phyloP scores from a whole-genome alignment of 2,113 vertebrate genomes.

The Illadopsis cleaveri region DNA sequence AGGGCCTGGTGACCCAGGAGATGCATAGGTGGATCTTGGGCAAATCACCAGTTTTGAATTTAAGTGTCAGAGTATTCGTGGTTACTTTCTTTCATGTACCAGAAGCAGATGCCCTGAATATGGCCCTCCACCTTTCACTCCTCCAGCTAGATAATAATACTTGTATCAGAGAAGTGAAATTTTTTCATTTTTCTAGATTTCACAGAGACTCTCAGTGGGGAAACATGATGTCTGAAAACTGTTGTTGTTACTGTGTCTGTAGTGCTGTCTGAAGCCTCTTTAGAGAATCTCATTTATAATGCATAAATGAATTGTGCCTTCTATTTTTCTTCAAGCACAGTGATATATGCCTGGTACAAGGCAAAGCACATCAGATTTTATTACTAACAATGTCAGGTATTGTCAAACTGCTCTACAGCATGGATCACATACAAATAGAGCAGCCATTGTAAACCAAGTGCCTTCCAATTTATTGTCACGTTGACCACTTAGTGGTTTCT shows the following conservation, averaged over 20 bases:
- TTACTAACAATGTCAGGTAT: background rate
- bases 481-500: conserved; percentile 32
- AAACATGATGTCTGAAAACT: background rate
- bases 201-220: background rate
- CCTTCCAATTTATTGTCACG: background rate
- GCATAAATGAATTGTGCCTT: background rate
- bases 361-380: background rate
- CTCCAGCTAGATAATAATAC: background rate
- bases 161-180: background rate
- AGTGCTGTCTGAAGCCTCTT: background rate
- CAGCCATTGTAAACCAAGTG: background rate
- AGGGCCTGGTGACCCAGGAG: background rate
- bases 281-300: background rate
- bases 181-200: background rate
- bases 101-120: background rate
- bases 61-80: background rate
- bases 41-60: background rate
- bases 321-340: background rate
- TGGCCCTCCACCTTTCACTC: background rate
- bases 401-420: background rate
- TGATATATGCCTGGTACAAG: background rate
- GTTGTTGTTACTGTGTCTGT: background rate
- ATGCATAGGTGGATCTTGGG: background rate
- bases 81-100: background rate
- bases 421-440: background rate